Evolutionary conservation across 2,888 invertebrate genomes (phyloP).

Genomic region (Ctenicera cuprea): DNA sequence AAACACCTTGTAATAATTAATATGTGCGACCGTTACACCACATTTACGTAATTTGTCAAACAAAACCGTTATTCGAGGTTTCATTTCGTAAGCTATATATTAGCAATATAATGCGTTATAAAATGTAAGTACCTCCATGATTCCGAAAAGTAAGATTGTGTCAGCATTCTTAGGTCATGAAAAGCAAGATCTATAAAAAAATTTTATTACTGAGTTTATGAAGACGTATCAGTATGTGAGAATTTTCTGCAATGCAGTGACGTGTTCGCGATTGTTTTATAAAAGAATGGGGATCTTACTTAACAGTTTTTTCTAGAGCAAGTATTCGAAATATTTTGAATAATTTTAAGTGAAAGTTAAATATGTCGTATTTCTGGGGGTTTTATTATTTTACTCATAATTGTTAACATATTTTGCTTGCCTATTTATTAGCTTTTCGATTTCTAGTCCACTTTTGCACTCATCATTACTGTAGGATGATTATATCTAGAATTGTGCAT

Average conservation of each 20-base stretch:
- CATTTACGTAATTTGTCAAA: conserved; percentile 3
- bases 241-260: too few species aligned
- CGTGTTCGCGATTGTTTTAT: neutral
- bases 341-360: too few species aligned
- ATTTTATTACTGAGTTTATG: conserved; percentile 15
- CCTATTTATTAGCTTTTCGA: too few species aligned
- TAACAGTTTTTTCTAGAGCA: too few species aligned
- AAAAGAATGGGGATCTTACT: neutral
- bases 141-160: conserved; percentile 2
- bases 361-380: too few species aligned
- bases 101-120: neutral
- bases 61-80: neutral
- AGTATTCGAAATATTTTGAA: too few species aligned
- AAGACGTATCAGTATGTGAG: conserved; percentile 6
- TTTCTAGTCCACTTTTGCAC: too few species aligned
- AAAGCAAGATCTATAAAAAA: conserved; percentile 18
- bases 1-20: conserved; percentile 5
- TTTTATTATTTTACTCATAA: too few species aligned
- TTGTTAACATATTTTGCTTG: too few species aligned
- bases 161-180: conserved; percentile 11
- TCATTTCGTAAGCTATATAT: neutral
- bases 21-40: neutral
- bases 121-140: neutral
- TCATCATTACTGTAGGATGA: too few species aligned
- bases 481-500: too few species aligned